Evolutionary conservation across 2,797 vertebrate genomes (phyloP), one percentile per base, ranked within the genome.

Genomic region (Clamator glandarius): DNA sequence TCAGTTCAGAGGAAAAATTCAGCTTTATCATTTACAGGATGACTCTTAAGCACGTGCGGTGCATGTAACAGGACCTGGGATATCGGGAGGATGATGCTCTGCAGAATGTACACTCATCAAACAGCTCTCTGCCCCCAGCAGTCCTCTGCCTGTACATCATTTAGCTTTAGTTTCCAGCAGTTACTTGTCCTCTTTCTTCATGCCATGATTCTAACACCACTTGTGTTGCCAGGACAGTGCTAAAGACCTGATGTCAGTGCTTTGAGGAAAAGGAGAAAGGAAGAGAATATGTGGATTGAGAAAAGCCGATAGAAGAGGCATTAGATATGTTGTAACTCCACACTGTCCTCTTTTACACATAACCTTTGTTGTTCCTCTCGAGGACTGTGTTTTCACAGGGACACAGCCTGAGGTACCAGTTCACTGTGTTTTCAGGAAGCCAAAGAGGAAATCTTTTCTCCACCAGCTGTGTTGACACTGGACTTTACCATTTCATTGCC

Each of bases 1-100:
- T 92, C 88, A 75, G 91, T 93, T 96, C 82, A 95, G 89, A 93
- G 93, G 69, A 93, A 93, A 94, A 83, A 84, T 21, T 85, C 66
- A 31, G 89, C 87, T 90, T 95, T 88, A 76, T 93, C 94, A 84
- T 93, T 94, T 96, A 86, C 76, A 86, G 73, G 76, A 76, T 0
- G 3, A 36, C 62, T 89, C 68, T 95, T 81, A 90, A 84, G 87
- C 80, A 84, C 89, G 75, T 59, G 89, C 93, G 91, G 42, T 3
- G 1, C n/a, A 62, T 14, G 62, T 75, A 93, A 73, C 39, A 86
- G 62, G 66, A 90, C 51, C 69, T 88, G 85, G 55, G 42, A 78
- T 91, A 8, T 3, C 55, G 58, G 52, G 28, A 54, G 35, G 46
- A 69, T 62, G 88, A 51, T 6, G 35, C 28, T 88, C 17, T 54